Conservation (phyloP, 2,113 vertebrate genomes). For the Gobius niger region DNA sequence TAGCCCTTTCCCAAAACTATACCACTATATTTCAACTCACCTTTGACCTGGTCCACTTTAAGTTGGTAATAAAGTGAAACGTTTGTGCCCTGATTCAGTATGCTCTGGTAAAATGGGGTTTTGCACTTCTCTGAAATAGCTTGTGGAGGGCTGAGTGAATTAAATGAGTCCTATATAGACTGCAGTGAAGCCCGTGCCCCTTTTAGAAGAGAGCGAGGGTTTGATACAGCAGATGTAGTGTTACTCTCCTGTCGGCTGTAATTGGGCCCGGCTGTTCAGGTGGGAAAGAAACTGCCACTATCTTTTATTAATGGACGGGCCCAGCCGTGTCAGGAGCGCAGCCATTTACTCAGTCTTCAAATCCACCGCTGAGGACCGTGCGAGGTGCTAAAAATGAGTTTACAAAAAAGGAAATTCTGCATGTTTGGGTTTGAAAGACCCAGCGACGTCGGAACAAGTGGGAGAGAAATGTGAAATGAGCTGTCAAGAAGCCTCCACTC, state of each 20-base stretch:
- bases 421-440: conserved; percentile 45
- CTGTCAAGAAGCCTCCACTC: conserved; percentile 57
- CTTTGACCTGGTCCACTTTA: background rate
- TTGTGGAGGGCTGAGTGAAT: conserved; percentile 18
- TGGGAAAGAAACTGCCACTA: conserved; percentile 51
- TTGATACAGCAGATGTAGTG: conserved; percentile 54
- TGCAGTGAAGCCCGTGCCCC: conserved; percentile 10
- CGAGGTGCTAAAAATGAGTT: conserved; percentile 13
- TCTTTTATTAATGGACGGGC: conserved; percentile 68
- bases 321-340: conserved; percentile 36
- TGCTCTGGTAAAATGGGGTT: background rate
- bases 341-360: conserved; percentile 22
- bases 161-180: too few species aligned
- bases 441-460: conserved; percentile 43
- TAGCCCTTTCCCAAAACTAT: too few species aligned
- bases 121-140: conserved; percentile 10
- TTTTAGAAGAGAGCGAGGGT: conserved; percentile 36
- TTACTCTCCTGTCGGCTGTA: conserved; percentile 48
- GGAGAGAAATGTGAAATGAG: conserved; percentile 66
- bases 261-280: conserved; percentile 56
- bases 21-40: background rate
- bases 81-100: conserved; percentile 26
- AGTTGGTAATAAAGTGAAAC: background rate
- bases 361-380: conserved; percentile 1
- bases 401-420: conserved; percentile 42